Percentiles rank a stretch among this genome's conserved stretches.
These are phyloP conservation scores for Dione juno DNA, from an alignment of 2,888 invertebrate genomes.

Conservation along the genomic window DNA sequence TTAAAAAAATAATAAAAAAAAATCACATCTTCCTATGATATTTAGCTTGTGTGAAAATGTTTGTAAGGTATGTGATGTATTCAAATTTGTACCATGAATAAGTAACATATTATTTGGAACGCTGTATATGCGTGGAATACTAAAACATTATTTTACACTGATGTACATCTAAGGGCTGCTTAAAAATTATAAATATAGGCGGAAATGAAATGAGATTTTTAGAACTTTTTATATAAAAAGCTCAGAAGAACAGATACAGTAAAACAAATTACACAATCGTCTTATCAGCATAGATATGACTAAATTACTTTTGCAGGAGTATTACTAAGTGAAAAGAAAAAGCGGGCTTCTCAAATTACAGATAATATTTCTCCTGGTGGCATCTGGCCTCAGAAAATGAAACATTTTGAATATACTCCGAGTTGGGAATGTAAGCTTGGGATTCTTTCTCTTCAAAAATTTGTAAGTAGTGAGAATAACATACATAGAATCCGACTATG, in stretches of 20 bases:
- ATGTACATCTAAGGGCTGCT: neutral
- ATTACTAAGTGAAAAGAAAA: slow-evolving; percentile 54
- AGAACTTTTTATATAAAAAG: neutral
- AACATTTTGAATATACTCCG: slow-evolving; percentile 46
- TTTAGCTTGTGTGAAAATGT: neutral
- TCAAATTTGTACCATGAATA: slow-evolving; percentile 9
- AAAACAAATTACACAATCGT: slow-evolving; percentile 6
- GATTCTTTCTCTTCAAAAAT: neutral
- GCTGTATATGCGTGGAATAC: slow-evolving; percentile 9
- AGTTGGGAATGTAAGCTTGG: slow-evolving; percentile 4
- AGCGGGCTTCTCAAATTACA: slow-evolving; percentile 56
- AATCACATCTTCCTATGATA: neutral
- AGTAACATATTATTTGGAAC: neutral
- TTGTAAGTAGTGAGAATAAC: neutral
- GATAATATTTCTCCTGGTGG: slow-evolving; percentile 62
- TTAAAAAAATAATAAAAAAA: neutral
- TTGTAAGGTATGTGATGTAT: neutral
- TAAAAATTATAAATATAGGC: neutral
- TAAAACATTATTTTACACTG: slow-evolving; percentile 4
- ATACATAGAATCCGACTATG: neutral
- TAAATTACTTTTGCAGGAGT: slow-evolving; percentile 40
- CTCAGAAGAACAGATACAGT: neutral
- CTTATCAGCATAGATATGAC: slow-evolving; percentile 10
- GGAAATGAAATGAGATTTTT: neutral
- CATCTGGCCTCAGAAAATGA: slow-evolving; percentile 65